A percentile compares a stretch with the other conserved stretches of the same genome.
phyloP scores from a whole-genome alignment of 2,888 invertebrate species.

The Eupithecia vulgata region DNA sequence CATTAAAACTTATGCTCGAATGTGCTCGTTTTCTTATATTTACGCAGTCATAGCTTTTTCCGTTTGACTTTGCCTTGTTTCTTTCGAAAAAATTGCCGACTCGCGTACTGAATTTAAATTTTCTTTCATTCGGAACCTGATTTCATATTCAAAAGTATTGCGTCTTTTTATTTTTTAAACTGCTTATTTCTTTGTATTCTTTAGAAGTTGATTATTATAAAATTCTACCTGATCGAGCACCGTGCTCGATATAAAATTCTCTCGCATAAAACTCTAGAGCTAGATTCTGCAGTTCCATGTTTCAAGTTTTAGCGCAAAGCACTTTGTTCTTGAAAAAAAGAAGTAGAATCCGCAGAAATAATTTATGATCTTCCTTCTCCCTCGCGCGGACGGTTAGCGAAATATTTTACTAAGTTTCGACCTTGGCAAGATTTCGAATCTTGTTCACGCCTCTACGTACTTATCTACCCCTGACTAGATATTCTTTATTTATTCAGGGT shows the following conservation, averaged over 20 bases:
- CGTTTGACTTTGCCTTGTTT: slow-evolving; percentile 37
- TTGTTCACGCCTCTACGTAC: slow-evolving; percentile 31
- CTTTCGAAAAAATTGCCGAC: slow-evolving; percentile 38
- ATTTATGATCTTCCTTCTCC: slow-evolving; percentile 53
- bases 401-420: slow-evolving; percentile 53
- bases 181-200: slow-evolving; percentile 17
- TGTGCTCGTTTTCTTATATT: slow-evolving; percentile 40
- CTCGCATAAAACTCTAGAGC: slow-evolving; percentile 31
- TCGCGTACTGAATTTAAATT: slow-evolving; percentile 42
- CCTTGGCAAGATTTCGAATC: slow-evolving; percentile 41
- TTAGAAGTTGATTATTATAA: slow-evolving; percentile 17
- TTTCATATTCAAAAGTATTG: slow-evolving; percentile 40
- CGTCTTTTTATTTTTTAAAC: slow-evolving; percentile 31
- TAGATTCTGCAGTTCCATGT: slow-evolving; percentile 37
- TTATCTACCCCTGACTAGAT: slow-evolving; percentile 35
- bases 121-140: slow-evolving; percentile 27
- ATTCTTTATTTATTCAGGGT: slow-evolving; percentile 50
- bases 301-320: slow-evolving; percentile 41
- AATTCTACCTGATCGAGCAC: slow-evolving; percentile 21
- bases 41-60: slow-evolving; percentile 39
- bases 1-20: slow-evolving; percentile 38
- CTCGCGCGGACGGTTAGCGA: slow-evolving; percentile 49
- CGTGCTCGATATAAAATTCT: slow-evolving; percentile 35
- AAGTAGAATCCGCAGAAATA: slow-evolving; percentile 49
- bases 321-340: slow-evolving; percentile 43